Percentiles rank a stretch among this genome's conserved stretches.
phyloP scores from a whole-genome alignment of 2,797 vertebrate genomes.

The Merluccius polli region DNA sequence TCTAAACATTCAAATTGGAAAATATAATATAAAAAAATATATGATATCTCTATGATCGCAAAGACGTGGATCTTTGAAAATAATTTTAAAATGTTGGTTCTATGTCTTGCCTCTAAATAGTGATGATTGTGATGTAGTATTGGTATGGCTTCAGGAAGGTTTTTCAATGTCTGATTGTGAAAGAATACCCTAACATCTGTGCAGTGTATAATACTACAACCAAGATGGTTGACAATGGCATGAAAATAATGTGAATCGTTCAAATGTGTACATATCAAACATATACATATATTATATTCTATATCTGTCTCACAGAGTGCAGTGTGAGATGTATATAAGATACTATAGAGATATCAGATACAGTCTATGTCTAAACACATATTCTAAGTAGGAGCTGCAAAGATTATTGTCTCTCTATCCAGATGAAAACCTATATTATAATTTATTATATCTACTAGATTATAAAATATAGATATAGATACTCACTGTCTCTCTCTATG shows the following conservation, averaged over 20 bases:
- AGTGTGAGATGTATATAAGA: slow-evolving; percentile 59
- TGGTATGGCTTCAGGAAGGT: slow-evolving; percentile 39
- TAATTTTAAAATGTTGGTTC: background rate
- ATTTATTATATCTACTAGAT: slow-evolving; percentile 37
- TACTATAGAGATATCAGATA: slow-evolving; percentile 52
- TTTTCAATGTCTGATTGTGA: slow-evolving; percentile 30
- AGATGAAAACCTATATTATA: slow-evolving; percentile 50
- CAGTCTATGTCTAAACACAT: slow-evolving; percentile 53
- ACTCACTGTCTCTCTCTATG: slow-evolving; percentile 30
- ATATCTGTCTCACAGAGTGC: slow-evolving; percentile 61
- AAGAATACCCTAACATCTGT: slow-evolving; percentile 30
- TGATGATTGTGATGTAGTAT: slow-evolving; percentile 34
- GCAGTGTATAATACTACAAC: slow-evolving; percentile 38
- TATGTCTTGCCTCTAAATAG: slow-evolving; percentile 13
- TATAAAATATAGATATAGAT: slow-evolving; percentile 28
- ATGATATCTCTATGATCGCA: slow-evolving; percentile 4
- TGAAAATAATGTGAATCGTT: slow-evolving; percentile 45
- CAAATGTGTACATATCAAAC: slow-evolving; percentile 63
- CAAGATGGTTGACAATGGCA: slow-evolving; percentile 35
- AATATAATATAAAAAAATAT: background rate
- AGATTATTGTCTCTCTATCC: slow-evolving; percentile 29
- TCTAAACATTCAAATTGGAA: background rate
- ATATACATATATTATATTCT: slow-evolving; percentile 48
- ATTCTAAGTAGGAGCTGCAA: slow-evolving; percentile 40
- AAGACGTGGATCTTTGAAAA: slow-evolving; percentile 6